A percentile compares a stretch with the other conserved stretches of the same genome.
These are phyloP conservation scores for Aleiodes testaceus DNA, from an alignment of 2,888 invertebrate genomes.

Conservation along the genomic window DNA sequence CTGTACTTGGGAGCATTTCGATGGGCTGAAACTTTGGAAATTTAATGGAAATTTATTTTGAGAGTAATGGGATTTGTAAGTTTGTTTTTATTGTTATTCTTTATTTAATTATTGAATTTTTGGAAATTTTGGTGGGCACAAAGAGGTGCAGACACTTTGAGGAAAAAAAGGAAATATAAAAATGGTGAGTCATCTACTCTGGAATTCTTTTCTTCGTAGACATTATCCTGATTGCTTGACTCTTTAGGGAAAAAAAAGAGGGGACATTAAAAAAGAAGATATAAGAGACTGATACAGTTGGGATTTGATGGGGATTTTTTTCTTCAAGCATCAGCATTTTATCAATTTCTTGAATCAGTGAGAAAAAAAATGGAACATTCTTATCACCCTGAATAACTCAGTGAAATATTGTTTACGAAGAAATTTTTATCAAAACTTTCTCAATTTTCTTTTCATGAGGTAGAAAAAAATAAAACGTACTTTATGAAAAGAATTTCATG, in stretches of 20 bases:
- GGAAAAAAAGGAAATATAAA: constrained; percentile 19
- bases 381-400: background rate
- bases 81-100: background rate
- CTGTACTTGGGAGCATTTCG: background rate
- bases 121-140: constrained; percentile 9
- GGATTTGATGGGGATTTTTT: constrained; percentile 9
- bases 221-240: constrained; percentile 40
- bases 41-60: constrained; percentile 5
- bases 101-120: background rate
- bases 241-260: constrained; percentile 11
- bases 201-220: constrained; percentile 25
- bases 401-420: background rate
- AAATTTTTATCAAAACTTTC: too few species aligned
- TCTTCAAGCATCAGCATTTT: background rate
- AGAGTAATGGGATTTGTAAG: too few species aligned
- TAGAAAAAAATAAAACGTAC: too few species aligned
- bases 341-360: constrained; percentile 5
- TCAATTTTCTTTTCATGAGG: too few species aligned
- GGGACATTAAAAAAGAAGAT: background rate
- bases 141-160: constrained; percentile 29
- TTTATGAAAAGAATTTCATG: too few species aligned
- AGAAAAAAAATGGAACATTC: background rate
- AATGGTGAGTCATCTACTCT: constrained; percentile 24
- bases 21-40: constrained; percentile 1
- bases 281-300: background rate